Evolutionary conservation across 2,113 vertebrate species (phyloP).

Genomic region (Trematomus loennbergii): DNA sequence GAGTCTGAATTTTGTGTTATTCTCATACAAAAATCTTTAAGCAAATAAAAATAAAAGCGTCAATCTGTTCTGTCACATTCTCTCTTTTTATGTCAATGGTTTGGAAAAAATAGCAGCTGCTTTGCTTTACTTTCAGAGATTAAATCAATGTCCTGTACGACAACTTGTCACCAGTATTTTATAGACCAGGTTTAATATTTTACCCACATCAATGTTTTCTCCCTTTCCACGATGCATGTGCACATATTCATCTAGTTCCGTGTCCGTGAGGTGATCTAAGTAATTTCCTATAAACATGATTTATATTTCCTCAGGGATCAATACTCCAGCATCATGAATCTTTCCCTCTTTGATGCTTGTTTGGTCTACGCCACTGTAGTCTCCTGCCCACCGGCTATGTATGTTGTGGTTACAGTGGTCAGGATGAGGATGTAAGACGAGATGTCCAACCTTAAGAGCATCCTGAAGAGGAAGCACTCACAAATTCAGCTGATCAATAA

Average conservation of each 20-base stretch:
- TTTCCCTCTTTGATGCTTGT: constrained; percentile 43
- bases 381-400: constrained; percentile 32
- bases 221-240: neutral
- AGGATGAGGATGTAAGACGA: constrained; percentile 63
- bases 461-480: constrained; percentile 54
- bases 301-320: constrained; percentile 65
- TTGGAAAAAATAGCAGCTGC: neutral
- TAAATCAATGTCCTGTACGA: neutral
- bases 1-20: neutral
- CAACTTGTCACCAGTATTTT: constrained; percentile 1
- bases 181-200: constrained; percentile 12
- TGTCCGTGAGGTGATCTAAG: constrained; percentile 21
- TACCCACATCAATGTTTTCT: constrained; percentile 6
- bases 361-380: neutral
- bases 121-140: neutral
- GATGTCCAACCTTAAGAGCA: constrained; percentile 53
- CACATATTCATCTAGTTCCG: neutral
- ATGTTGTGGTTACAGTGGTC: constrained; percentile 53
- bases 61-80: neutral
- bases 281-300: constrained; percentile 59
- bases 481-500: constrained; percentile 32
- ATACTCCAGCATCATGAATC: constrained; percentile 44
- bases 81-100: neutral
- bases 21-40: no score
- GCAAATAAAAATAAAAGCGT: no score